Base-by-base conservation (phyloP, 2,113 vertebrate genomes). In the Callopanchax toddi region DNA sequence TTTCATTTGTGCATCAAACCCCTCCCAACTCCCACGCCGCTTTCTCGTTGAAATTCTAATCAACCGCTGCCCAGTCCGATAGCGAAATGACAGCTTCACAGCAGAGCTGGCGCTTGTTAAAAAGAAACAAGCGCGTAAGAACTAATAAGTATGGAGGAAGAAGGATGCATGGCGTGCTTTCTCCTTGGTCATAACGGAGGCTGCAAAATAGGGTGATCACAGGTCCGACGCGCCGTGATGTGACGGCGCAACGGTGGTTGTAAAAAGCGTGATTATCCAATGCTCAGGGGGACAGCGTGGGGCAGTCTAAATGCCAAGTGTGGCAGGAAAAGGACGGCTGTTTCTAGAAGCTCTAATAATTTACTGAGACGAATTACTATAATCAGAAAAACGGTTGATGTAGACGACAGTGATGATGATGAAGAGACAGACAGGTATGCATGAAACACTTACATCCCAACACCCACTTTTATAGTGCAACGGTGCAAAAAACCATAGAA, bases 131-230 rank as follows among this genome's bases (percentile, higher is more conserved):
- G 43, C 21, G 25, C 55, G 40, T 48, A 23, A 40, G 50, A 69
- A 68, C 43, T 16, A 20, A 46, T 12, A 13, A 39, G 60, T 11
- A 61, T 26, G 43, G 34, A 37, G 15, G 40, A 53, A n/a, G n/a
- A 64, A 62, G 62, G 36, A 11, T 8, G 25, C 11, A 21, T 32
- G 25, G 36, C 11, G 57, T 45, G 53, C 6, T 5, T 61, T 60
- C 56, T 54, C 58, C 25, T 52, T 72, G 74, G 69, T 69, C 53
- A 58, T 76, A 76, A 76, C 76, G 59, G 53, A 74, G 71, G 58
- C 44, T 44, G 60, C 50, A 67, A 67, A 76, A 74, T 65, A 78
- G 52, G 64, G 54, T 76, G 74, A 81, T 88, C 64, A 20, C 32
- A 40, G 26, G 60, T n/a, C 53, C 66, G 74, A 81, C 61, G 34